Evolutionary conservation across 2,113 vertebrate species (phyloP).

Genomic region (Chelonoidis abingdonii): DNA sequence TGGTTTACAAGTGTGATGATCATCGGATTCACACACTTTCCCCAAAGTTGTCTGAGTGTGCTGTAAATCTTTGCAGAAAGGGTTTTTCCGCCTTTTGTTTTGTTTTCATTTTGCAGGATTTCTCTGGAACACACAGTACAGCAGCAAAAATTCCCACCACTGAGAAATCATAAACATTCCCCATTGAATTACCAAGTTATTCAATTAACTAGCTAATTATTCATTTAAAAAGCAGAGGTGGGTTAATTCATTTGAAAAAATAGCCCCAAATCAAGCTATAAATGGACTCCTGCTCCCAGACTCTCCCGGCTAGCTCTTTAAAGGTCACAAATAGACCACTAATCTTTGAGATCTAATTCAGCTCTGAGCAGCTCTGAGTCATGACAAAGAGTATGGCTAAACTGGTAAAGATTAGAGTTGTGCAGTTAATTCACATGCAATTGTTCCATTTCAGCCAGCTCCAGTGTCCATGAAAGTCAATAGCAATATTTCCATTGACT

Average conservation of each 20-base stretch:
- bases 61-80: neutral
- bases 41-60: neutral
- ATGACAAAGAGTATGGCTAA: neutral
- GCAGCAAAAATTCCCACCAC: neutral
- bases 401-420: neutral
- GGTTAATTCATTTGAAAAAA: neutral
- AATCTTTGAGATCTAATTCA: neutral
- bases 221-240: neutral
- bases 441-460: neutral
- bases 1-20: neutral
- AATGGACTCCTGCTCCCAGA: neutral
- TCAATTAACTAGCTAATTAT: neutral
- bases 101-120: neutral
- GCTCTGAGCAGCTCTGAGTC: neutral
- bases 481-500: neutral
- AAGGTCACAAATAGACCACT: neutral
- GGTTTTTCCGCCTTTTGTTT: neutral
- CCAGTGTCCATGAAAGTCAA: neutral
- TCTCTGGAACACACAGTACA: fast-evolving
- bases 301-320: neutral
- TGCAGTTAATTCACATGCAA: neutral
- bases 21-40: neutral
- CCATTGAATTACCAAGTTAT: neutral
- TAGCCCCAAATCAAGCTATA: neutral
- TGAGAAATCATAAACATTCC: neutral